Conservation (phyloP, 2,888 invertebrate genomes). For the Strigamia transsilvanica region DNA sequence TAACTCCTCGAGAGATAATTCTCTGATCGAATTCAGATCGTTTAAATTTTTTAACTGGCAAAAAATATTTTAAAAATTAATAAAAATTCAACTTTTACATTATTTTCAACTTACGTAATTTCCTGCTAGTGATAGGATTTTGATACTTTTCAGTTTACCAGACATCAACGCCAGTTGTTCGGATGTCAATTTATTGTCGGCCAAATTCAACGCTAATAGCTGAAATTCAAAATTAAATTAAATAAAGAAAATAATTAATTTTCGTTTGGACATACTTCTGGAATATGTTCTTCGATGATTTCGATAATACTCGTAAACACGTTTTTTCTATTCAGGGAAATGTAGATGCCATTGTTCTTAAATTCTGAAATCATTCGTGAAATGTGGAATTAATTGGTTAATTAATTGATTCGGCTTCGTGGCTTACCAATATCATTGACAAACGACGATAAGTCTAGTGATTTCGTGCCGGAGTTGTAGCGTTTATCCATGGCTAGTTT, state of each 20-base stretch:
- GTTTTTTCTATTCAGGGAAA: background rate
- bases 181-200: background rate
- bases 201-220: background rate
- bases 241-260: background rate
- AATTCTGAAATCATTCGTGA: background rate
- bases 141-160: background rate
- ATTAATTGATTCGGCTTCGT: background rate
- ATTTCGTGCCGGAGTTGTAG: background rate
- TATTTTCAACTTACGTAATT: background rate
- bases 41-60: slow-evolving; percentile 57
- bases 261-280: slow-evolving; percentile 5
- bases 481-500: slow-evolving; percentile 29
- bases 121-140: background rate
- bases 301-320: background rate
- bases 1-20: slow-evolving; percentile 77
- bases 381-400: background rate
- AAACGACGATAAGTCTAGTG: slow-evolving; percentile 18
- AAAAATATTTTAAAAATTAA: background rate
- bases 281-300: slow-evolving; percentile 25
- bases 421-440: background rate
- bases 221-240: background rate
- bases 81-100: background rate
- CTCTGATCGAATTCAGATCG: slow-evolving; percentile 73
- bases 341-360: background rate
- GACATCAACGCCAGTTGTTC: background rate